Percentiles rank a stretch among this genome's conserved stretches.
Conservation (phyloP, 2,113 vertebrate species). For the Barnardius zonarius region DNA sequence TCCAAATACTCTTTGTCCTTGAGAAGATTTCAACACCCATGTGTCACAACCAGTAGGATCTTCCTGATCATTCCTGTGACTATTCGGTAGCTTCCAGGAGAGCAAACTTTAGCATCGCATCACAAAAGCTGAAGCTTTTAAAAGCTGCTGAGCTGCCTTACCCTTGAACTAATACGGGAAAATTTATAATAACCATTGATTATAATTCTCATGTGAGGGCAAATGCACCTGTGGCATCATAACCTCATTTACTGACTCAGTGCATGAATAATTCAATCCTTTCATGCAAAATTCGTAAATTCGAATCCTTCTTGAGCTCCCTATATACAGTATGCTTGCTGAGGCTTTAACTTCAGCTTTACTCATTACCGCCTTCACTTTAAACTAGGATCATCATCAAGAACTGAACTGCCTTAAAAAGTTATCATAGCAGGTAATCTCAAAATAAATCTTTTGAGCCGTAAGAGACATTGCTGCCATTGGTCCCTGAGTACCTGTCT, state of each 20-base stretch:
- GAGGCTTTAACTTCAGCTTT: background rate
- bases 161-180: background rate
- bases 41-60: background rate
- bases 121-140: background rate
- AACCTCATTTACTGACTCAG: constrained; percentile 22
- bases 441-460: background rate
- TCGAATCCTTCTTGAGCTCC: background rate
- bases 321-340: background rate
- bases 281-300: background rate
- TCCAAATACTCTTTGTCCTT: background rate
- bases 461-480: background rate
- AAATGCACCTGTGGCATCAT: background rate
- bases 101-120: background rate
- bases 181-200: background rate
- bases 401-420: background rate
- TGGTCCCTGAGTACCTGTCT: background rate
- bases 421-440: background rate
- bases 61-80: background rate
- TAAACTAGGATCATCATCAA: background rate
- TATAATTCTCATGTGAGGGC: background rate
- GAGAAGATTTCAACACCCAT: background rate
- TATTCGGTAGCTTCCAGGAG: background rate
- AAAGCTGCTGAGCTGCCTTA: background rate
- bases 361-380: background rate
- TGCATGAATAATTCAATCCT: constrained; percentile 33